These are phyloP conservation scores for Trissoscelio sp. DNA, from an alignment of 2,888 invertebrate genomes.

Conservation along the genomic window DNA sequence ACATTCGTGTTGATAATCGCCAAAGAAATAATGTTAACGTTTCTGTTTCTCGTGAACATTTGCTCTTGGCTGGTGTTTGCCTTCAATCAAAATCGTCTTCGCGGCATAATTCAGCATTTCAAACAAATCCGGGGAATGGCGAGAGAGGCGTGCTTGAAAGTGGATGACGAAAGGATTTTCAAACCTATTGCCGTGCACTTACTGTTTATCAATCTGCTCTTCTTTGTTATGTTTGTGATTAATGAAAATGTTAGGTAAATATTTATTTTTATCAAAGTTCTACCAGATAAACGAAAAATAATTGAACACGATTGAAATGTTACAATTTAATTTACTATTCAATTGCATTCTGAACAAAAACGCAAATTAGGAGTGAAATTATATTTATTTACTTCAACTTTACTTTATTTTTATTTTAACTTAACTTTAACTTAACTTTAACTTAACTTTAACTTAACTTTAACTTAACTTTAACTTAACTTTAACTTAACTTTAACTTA, in stretches of 20 bases:
- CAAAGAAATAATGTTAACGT: conserved; percentile 50
- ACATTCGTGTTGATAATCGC: conserved; percentile 33
- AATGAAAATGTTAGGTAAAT: conserved; percentile 45
- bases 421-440: too few species aligned
- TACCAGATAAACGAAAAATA: too few species aligned
- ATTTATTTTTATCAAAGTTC: too few species aligned
- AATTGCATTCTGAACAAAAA: too few species aligned
- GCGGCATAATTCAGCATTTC: conserved; percentile 36
- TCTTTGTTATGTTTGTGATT: conserved; percentile 17
- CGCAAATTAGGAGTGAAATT: too few species aligned
- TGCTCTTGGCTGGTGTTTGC: conserved; percentile 48
- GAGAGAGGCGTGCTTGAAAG: background rate
- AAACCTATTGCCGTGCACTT: conserved; percentile 7
- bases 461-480: too few species aligned
- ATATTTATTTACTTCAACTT: too few species aligned
- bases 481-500: too few species aligned
- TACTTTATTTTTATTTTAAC: too few species aligned
- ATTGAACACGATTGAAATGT: too few species aligned
- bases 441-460: too few species aligned
- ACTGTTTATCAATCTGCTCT: conserved; percentile 34
- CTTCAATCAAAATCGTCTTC: conserved; percentile 40
- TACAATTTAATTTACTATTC: too few species aligned
- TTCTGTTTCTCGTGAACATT: conserved; percentile 42
- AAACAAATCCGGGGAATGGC: conserved; percentile 26
- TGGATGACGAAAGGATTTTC: background rate